Evolutionary conservation across 64 coral and sea anemone species (phyloP), one percentile per base, ranked within the genome.

Genomic region (Stichodactyla mertensii): DNA sequence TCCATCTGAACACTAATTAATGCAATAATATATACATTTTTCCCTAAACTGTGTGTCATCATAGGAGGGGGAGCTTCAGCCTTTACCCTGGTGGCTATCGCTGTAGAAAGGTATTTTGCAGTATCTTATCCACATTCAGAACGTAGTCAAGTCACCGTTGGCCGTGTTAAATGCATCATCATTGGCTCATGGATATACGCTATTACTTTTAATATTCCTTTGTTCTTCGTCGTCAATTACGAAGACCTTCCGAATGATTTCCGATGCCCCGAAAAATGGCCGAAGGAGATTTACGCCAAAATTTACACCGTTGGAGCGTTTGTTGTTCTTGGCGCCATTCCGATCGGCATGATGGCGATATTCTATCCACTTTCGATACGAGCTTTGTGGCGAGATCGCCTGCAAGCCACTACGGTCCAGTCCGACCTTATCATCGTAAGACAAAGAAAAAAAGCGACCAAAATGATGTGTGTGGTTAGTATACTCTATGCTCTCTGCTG

Each of bases 91-190:
- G 90, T 87, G 0, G 90, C 90, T 78, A 92, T 92, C 18, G 86
- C 90, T 18, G 80, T 92, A 5, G 90, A 92, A 69, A 77, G 90
- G 16, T 92, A 92, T 67, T 87, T 82, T 16, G 90, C 90, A 20
- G 61, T 92, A 6, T 52, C 84, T 2, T 57, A 92, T 23, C 90
- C 90, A 6, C 82, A 86, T 7, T 24, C 52, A 8, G 55, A 85
- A 6, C 59, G 79, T 0, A 52, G 83, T 36, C 52, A 87, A 18
- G 56, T 92, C 10, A 92, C 78, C n/a, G 27, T 55, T 6, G 61
- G 84, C 59, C 86, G 80, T 31, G 20, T 92, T 15, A 87, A 86
- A 69, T 54, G 45, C 52, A 86, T 87, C n/a, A 52, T 87, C 4
- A 58, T 59, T 51, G 78, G 45, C 9, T 92, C 84, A 28, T 92